A percentile compares a stretch with the other conserved stretches of the same genome.
Conservation (phyloP, 2,797 vertebrate species). For the Diglossa cyanea region DNA sequence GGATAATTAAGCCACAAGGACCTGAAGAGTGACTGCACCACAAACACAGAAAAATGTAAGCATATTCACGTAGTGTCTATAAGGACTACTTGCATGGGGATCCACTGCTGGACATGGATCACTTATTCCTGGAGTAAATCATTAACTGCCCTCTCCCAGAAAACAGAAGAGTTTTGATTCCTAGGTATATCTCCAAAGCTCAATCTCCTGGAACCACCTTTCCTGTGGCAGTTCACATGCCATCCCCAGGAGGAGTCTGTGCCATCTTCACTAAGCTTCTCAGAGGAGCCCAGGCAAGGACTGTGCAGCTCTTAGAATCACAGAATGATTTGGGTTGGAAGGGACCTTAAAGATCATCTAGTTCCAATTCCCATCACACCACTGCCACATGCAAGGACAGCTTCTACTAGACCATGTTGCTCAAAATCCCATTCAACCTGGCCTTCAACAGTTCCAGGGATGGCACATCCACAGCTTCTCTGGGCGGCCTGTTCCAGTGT, state of each 20-base stretch:
- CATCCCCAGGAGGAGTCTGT: neutral
- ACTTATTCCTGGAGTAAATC: neutral
- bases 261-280: neutral
- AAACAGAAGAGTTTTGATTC: neutral
- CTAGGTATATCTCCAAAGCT: neutral
- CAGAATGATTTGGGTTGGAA: neutral
- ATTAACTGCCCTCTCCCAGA: neutral
- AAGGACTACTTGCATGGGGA: neutral
- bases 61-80: neutral
- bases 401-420: neutral
- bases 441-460: neutral
- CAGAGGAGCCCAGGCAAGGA: accelerated
- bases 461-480: neutral
- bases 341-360: neutral
- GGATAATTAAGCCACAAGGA: neutral
- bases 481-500: neutral
- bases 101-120: neutral
- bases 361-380: neutral
- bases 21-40: neutral
- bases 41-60: neutral
- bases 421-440: neutral
- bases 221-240: neutral
- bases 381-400: neutral
- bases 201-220: neutral
- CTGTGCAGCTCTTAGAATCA: neutral